Percentiles rank a stretch among this genome's conserved stretches.
Evolutionary conservation across 2,113 vertebrate species (phyloP).

Genomic region (Apodemus speciosus): DNA sequence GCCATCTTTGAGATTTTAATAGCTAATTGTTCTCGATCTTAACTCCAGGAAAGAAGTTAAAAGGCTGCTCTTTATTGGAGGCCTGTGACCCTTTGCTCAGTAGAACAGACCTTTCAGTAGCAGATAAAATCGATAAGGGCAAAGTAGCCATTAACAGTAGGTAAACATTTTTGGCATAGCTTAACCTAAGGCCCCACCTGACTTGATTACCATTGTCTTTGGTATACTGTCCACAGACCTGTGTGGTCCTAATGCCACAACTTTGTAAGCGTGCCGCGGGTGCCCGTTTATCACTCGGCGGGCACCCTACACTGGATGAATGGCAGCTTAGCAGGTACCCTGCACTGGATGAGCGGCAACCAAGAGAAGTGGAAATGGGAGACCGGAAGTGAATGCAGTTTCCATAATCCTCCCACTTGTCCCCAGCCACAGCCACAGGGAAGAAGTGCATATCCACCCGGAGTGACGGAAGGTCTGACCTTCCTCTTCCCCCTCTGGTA

Average conservation of each 20-base stretch:
- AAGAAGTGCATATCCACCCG: neutral
- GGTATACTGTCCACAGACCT: neutral
- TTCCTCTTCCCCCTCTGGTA: too few species aligned
- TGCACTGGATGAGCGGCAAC: too few species aligned
- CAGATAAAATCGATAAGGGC: neutral
- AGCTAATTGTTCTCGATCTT: conserved; percentile 3
- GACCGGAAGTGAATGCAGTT: neutral
- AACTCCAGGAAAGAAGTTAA: conserved; percentile 31
- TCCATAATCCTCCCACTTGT: neutral
- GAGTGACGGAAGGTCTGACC: neutral
- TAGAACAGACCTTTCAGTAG: neutral
- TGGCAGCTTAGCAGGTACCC: too few species aligned
- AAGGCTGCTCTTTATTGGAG: neutral
- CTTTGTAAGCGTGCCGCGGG: neutral
- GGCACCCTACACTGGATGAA: neutral
- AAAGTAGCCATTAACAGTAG: neutral
- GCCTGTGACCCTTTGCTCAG: neutral
- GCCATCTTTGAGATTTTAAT: neutral
- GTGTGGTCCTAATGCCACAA: neutral
- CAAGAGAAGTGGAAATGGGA: neutral
- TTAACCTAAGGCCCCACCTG: neutral
- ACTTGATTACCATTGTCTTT: neutral
- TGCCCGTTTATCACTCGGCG: neutral
- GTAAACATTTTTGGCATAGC: neutral
- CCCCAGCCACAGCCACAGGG: neutral